phyloP scores from a whole-genome alignment of 2,113 vertebrate species.

The Macquaria australasica region DNA sequence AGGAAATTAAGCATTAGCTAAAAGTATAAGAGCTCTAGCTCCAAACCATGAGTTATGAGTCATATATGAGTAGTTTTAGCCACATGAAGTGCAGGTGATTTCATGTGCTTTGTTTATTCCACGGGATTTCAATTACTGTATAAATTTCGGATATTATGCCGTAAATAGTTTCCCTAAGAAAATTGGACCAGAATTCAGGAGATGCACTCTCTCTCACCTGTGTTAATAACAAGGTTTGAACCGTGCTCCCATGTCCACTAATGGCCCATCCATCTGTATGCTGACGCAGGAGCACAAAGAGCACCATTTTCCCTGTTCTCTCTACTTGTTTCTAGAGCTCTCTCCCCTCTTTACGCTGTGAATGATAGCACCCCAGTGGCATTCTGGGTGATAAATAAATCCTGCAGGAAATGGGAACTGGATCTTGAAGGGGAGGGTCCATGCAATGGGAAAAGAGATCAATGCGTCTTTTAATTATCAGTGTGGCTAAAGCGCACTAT shows the following conservation, averaged over 20 bases:
- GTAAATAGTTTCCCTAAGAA: constrained; percentile 21
- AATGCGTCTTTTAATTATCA: constrained; percentile 84
- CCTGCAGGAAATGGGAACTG: constrained; percentile 79
- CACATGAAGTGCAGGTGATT: background rate
- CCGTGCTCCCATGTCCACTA: constrained; percentile 68
- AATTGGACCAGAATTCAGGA: constrained; percentile 41
- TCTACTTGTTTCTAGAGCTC: constrained; percentile 72
- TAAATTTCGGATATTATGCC: background rate
- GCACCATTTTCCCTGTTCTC: constrained; percentile 63
- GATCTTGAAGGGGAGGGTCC: constrained; percentile 66
- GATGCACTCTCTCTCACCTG: constrained; percentile 58
- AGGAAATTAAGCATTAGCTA: background rate
- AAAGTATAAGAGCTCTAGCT: background rate
- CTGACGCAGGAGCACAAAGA: constrained; percentile 71
- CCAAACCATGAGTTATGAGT: background rate
- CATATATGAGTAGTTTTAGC: background rate
- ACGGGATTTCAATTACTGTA: constrained; percentile 1
- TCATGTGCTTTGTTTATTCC: background rate
- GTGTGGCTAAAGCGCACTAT: constrained; percentile 68
- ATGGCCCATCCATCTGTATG: constrained; percentile 77
- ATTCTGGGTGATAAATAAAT: constrained; percentile 82
- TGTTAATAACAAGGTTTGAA: constrained; percentile 71
- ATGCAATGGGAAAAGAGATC: constrained; percentile 67
- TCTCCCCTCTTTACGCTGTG: constrained; percentile 70
- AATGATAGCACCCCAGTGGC: constrained; percentile 78